Percentiles rank a stretch among this genome's conserved stretches.
Conservation (phyloP, 2,888 invertebrate genomes). For the Rhodophaea formosa region DNA sequence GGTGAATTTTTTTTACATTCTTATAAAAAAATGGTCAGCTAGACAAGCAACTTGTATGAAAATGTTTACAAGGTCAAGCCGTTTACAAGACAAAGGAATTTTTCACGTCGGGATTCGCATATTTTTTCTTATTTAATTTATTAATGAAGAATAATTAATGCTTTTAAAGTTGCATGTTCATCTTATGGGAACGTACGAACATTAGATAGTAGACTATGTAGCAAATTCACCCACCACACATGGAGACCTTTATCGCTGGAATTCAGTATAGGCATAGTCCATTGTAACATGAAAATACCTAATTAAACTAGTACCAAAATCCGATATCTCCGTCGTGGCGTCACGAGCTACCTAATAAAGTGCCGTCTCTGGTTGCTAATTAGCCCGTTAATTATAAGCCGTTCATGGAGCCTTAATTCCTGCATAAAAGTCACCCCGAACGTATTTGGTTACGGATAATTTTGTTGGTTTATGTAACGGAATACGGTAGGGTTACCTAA, state of each 20-base stretch:
- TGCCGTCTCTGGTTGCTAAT: slow-evolving; percentile 78
- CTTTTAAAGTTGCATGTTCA: no score
- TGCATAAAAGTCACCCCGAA: slow-evolving; percentile 72
- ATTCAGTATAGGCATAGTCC: slow-evolving; percentile 13
- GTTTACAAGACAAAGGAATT: no score
- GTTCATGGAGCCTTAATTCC: slow-evolving; percentile 77
- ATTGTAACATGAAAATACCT: slow-evolving; percentile 64
- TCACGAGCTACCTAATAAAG: slow-evolving; percentile 75
- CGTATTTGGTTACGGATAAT: slow-evolving; percentile 62
- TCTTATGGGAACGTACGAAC: no score
- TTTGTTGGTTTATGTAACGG: slow-evolving; percentile 30
- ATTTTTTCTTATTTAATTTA: no score
- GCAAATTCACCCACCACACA: background rate
- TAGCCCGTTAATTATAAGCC: slow-evolving; percentile 78
- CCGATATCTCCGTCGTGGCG: slow-evolving; percentile 68
- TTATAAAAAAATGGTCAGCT: no score
- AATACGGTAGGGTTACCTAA: background rate
- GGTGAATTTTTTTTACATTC: no score
- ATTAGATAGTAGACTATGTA: no score
- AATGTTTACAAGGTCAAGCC: no score
- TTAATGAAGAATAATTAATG: no score
- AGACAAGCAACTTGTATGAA: no score
- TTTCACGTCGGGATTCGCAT: no score
- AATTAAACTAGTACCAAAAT: slow-evolving; percentile 77
- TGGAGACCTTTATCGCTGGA: background rate